phyloP scores from a whole-genome alignment of 2,888 invertebrate species.

The Caenorhabditis sinica region DNA sequence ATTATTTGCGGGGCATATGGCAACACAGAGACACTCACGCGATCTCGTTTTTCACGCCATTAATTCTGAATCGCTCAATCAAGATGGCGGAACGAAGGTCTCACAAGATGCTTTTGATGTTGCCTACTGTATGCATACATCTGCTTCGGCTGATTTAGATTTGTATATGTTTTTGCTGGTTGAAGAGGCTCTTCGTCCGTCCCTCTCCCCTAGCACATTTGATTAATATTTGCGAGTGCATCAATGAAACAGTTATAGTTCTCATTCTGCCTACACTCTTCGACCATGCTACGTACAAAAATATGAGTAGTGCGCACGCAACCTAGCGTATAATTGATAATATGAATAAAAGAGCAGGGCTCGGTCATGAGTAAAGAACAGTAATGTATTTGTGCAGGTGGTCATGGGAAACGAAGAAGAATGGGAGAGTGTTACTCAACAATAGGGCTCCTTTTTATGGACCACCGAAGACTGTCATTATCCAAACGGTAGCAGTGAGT shows the following conservation, averaged over 20 bases:
- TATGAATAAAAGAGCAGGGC: not conserved
- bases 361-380: slow-evolving; percentile 36
- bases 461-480: slow-evolving; percentile 8
- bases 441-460: not conserved
- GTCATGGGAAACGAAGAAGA: slow-evolving; percentile 43
- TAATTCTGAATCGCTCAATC: slow-evolving; percentile 39
- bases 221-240: slow-evolving; percentile 8
- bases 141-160: slow-evolving; percentile 41
- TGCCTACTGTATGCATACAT: slow-evolving; percentile 43
- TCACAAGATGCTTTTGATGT: slow-evolving; percentile 33
- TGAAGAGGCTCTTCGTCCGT: slow-evolving; percentile 17
- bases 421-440: slow-evolving; percentile 34
- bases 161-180: slow-evolving; percentile 28
- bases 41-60: slow-evolving; percentile 55
- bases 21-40: slow-evolving; percentile 5
- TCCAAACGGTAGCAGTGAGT: not conserved
- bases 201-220: not conserved
- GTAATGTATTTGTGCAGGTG: slow-evolving; percentile 46
- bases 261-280: not conserved
- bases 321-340: slow-evolving; percentile 44
- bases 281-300: slow-evolving; percentile 38
- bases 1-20: slow-evolving; percentile 24
- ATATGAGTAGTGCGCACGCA: too few species aligned
- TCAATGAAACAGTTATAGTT: slow-evolving; percentile 38
- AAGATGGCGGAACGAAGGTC: slow-evolving; percentile 52